Conservation (phyloP, 2,113 vertebrate genomes). For the Barnardius zonarius region DNA sequence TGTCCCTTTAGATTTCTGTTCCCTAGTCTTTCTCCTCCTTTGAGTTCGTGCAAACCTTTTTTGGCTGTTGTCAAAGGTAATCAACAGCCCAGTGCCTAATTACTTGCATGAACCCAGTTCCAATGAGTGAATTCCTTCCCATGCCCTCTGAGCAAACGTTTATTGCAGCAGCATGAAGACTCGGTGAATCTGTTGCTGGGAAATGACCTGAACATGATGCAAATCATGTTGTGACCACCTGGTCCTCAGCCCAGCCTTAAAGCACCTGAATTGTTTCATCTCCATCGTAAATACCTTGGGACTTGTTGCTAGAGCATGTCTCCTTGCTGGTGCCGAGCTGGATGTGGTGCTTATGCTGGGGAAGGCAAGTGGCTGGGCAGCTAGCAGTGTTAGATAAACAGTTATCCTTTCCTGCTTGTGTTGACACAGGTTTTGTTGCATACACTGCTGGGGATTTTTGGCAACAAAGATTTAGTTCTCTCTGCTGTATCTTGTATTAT, state of each 20-base stretch:
- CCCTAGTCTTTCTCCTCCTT: background rate
- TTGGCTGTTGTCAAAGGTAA: background rate
- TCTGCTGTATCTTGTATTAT: background rate
- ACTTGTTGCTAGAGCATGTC: accelerated
- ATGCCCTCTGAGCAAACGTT: accelerated
- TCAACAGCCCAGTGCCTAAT: background rate
- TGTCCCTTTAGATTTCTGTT: background rate
- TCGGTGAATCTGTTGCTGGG: background rate
- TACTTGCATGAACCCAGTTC: background rate
- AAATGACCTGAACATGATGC: background rate
- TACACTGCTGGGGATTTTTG: background rate
- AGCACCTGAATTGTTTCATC: background rate
- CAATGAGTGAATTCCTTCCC: background rate
- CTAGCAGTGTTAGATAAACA: background rate
- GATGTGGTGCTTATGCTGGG: background rate
- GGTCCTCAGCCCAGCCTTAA: background rate
- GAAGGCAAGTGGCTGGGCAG: background rate
- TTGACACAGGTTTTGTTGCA: background rate
- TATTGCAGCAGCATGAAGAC: background rate
- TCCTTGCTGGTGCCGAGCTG: background rate
- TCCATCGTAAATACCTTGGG: background rate
- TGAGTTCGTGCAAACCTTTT: background rate
- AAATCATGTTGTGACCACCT: background rate
- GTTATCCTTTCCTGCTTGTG: background rate
- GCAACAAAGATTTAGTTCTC: background rate